Evolutionary conservation across 2,113 vertebrate genomes (phyloP).

Genomic region (Gobius niger): DNA sequence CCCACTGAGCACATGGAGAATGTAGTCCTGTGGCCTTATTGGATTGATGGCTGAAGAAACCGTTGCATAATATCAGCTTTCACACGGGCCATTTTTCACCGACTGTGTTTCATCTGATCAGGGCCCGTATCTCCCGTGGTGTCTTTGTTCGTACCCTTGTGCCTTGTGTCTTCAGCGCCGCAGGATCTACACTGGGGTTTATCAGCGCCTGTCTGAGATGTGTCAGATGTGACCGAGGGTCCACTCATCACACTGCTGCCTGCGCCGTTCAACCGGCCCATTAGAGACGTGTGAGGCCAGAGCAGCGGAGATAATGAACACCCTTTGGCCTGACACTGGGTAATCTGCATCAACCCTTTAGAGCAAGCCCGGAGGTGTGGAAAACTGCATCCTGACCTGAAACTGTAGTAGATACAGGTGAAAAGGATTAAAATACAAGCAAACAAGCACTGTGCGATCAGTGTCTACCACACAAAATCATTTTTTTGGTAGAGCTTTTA

Average conservation of each 20-base stretch:
- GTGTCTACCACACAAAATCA: background rate
- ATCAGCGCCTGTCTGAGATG: conserved; percentile 53
- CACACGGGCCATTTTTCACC: conserved; percentile 72
- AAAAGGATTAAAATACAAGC: too few relatives aligned
- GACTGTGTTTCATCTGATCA: conserved; percentile 68
- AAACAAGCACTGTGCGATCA: background rate
- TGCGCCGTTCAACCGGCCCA: conserved; percentile 52
- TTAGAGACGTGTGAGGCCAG: conserved; percentile 66
- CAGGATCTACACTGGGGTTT: conserved; percentile 43
- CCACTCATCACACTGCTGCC: conserved; percentile 68
- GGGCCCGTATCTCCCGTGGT: conserved; percentile 44
- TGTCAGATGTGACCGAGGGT: conserved; percentile 60
- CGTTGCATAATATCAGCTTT: conserved; percentile 75
- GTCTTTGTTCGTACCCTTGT: conserved; percentile 69
- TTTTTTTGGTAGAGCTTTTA: conserved; percentile 16
- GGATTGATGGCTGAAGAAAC: conserved; percentile 76
- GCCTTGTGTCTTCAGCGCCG: conserved; percentile 60
- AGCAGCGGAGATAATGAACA: conserved; percentile 56
- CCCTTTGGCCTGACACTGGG: conserved; percentile 60
- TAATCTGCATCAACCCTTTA: conserved; percentile 50
- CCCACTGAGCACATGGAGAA: conserved; percentile 58
- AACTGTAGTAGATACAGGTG: too few relatives aligned
- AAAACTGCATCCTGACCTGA: background rate
- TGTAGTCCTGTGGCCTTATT: conserved; percentile 60
- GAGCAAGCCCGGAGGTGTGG: conserved; percentile 36